These are phyloP conservation scores for Loripinus fragilis DNA, from an alignment of 2,888 invertebrate genomes.

Conservation along the genomic window DNA sequence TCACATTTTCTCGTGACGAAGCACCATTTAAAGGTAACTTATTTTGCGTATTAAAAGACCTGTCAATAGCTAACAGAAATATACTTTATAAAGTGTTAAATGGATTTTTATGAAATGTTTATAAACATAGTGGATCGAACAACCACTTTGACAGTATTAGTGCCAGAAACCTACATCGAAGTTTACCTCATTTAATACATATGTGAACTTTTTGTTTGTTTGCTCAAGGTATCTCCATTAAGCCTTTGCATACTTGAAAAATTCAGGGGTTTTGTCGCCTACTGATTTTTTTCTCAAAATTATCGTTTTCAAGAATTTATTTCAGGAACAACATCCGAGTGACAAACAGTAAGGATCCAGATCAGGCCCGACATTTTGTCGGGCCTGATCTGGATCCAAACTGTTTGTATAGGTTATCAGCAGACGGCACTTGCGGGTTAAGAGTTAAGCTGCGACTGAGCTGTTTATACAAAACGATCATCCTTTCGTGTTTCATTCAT, in stretches of 20 bases:
- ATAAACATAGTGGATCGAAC: conserved; percentile 3
- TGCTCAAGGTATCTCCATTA: conserved; percentile 17
- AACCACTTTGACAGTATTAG: conserved; percentile 17
- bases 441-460: neutral
- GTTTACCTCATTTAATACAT: conserved; percentile 20
- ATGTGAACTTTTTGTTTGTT: conserved; percentile 19
- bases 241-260: too few relatives aligned
- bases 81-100: conserved; percentile 21
- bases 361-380: too few relatives aligned
- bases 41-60: neutral
- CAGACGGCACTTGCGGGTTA: too few relatives aligned
- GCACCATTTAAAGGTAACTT: too few relatives aligned
- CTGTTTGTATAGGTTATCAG: too few relatives aligned
- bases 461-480: conserved; percentile 14
- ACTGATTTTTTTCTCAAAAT: too few relatives aligned
- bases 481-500: neutral
- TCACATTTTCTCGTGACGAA: too few relatives aligned
- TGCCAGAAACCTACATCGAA: neutral
- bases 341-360: too few relatives aligned
- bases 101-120: conserved; percentile 19
- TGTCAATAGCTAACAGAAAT: conserved; percentile 14
- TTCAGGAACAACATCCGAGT: too few relatives aligned
- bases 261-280: too few relatives aligned
- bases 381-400: too few relatives aligned
- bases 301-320: too few relatives aligned